These are phyloP conservation scores for Theretra japonica DNA, from an alignment of 2,888 invertebrate genomes.

Conservation along the genomic window DNA sequence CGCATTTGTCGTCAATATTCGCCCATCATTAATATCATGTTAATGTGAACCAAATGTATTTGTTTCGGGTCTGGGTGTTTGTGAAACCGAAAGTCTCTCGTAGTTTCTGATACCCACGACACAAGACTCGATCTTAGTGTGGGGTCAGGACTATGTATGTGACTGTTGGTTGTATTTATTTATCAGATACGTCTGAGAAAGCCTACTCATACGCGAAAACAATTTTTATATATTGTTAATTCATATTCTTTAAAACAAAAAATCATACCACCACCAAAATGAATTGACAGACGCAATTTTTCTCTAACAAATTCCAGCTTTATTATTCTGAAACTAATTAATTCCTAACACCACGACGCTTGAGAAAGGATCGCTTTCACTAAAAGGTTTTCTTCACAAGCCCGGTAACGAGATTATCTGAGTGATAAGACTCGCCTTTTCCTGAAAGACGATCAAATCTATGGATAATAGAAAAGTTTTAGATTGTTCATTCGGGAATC, in stretches of 20 bases:
- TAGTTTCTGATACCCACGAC: too few species aligned
- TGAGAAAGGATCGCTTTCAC: neutral
- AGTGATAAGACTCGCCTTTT: conserved; percentile 1
- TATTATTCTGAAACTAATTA: conserved; percentile 19
- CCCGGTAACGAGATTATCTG: conserved; percentile 8
- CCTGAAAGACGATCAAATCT: neutral
- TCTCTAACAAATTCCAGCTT: neutral
- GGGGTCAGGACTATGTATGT: too few species aligned
- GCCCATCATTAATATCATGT: too few species aligned
- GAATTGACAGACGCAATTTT: neutral
- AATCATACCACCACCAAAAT: neutral
- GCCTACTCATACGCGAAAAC: too few species aligned
- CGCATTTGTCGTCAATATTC: too few species aligned
- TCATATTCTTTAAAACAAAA: neutral
- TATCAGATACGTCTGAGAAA: too few species aligned
- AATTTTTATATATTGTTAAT: too few species aligned
- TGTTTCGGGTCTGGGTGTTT: too few species aligned
- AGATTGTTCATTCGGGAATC: neutral
- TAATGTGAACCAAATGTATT: too few species aligned
- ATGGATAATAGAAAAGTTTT: conserved; percentile 9
- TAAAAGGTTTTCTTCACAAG: conserved; percentile 12
- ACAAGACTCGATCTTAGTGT: too few species aligned
- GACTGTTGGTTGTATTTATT: too few species aligned
- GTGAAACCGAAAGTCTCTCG: too few species aligned
- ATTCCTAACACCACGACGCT: conserved; percentile 4